Conservation (phyloP, 2,113 vertebrate species). For the Hippoglossus stenolepis region DNA sequence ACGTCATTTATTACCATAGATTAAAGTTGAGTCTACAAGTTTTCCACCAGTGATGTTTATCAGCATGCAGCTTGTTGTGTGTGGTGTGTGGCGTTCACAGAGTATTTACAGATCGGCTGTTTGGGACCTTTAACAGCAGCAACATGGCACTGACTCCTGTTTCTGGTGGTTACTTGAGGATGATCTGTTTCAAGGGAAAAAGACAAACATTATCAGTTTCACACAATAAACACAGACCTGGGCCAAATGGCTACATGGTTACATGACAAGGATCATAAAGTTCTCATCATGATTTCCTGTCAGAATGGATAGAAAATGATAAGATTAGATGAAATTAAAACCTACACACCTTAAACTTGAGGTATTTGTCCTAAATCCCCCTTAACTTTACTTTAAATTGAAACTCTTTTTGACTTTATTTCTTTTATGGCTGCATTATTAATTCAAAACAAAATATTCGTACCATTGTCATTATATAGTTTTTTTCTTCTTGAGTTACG, state of each 20-base stretch:
- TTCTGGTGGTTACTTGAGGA: constrained; percentile 92
- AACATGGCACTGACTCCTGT: constrained; percentile 86
- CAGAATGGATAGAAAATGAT: constrained; percentile 1
- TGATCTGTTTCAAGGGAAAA: constrained; percentile 90
- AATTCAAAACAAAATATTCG: not conserved
- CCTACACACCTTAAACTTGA: not conserved
- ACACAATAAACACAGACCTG: constrained; percentile 1
- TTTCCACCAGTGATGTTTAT: constrained; percentile 57
- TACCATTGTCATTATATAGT: too few relatives aligned
- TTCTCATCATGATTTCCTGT: not conserved
- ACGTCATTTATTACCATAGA: constrained; percentile 26
- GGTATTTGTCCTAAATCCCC: not conserved
- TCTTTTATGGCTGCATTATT: not conserved
- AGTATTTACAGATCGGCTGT: constrained; percentile 94
- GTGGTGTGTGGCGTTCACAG: constrained; percentile 88
- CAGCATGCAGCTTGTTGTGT: constrained; percentile 95
- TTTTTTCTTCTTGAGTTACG: too few relatives aligned
- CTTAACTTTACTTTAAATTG: not conserved
- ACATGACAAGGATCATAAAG: not conserved
- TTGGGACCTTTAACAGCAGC: constrained; percentile 87
- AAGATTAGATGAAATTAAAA: constrained; percentile 17
- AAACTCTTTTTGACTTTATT: not conserved
- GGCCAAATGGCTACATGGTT: not conserved
- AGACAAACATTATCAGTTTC: constrained; percentile 84
- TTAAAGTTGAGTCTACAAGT: constrained; percentile 20